These are phyloP conservation scores for Drosophila peninsularis DNA, from an alignment of 2,888 invertebrate genomes.

Conservation along the genomic window DNA sequence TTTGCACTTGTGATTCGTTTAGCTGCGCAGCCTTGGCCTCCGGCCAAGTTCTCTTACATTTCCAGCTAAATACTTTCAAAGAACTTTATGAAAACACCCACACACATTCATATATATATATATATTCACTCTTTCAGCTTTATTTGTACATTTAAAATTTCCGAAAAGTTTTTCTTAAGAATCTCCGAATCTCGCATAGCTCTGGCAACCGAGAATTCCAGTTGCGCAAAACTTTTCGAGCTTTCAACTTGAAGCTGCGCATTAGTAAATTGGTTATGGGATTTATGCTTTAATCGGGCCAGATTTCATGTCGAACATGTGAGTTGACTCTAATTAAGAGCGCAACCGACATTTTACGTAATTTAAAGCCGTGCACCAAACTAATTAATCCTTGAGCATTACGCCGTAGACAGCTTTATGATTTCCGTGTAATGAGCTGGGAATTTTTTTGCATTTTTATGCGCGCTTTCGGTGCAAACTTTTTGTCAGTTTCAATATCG, in stretches of 20 bases:
- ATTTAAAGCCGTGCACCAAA: constrained; percentile 18
- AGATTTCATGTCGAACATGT: constrained; percentile 15
- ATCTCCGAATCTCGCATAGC: constrained; percentile 4
- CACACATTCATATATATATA: not conserved
- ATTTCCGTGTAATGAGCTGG: constrained; percentile 2
- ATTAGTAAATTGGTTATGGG: constrained; percentile 15
- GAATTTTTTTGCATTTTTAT: not conserved
- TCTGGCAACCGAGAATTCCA: constrained; percentile 13
- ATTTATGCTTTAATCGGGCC: constrained; percentile 10
- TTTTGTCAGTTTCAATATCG: not conserved
- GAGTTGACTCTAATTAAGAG: constrained; percentile 35
- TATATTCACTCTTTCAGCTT: not conserved
- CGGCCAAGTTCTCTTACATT: not conserved
- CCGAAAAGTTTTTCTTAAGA: constrained; percentile 6
- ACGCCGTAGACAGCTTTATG: constrained; percentile 1
- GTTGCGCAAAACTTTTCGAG: constrained; percentile 2
- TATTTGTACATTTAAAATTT: not conserved
- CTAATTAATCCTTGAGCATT: constrained; percentile 21
- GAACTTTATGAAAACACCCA: not conserved
- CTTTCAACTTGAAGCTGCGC: not conserved
- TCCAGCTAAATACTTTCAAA: constrained; percentile 10
- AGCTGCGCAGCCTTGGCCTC: constrained; percentile 28
- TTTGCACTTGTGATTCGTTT: constrained; percentile 16
- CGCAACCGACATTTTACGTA: constrained; percentile 13
- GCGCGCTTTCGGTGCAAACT: not conserved